Evolutionary conservation across 2,888 invertebrate species (phyloP), one percentile per base, ranked within the genome.

Genomic region (Ceratothoa steindachneri): DNA sequence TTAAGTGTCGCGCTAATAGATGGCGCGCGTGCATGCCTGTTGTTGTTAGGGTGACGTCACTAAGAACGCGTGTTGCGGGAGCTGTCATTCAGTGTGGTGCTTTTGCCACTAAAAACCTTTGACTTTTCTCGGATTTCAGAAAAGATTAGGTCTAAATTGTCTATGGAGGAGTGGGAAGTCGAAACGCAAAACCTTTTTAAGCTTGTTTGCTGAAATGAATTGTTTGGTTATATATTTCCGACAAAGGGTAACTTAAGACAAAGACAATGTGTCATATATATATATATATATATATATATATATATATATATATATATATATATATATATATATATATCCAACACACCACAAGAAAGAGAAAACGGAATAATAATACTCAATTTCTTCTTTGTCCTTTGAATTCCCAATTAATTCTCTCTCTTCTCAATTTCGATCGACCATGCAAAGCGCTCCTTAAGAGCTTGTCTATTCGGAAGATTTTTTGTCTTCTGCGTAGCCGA

Each of bases 281-380:
- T 41, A 41, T 41, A 41, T 41, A 41, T 41, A 41, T 41, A 41
- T 41, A 41, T 41, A 60, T 60, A 60, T 60, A 60, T 60, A 60
- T 60, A 60, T 60, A 55, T 60, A 60, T 60, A 51, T 60, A 60
- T 60, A 60, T 60, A 4, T 4, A 4, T 60, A 60, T 60, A 60
- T 55, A 60, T 60, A 60, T 60, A 60, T 60, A 60, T 60, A 60
- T 60, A 24, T 60, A 60, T 60, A 60, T 60, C n/a, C n/a, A n/a
- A n/a, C n/a, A n/a, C n/a, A n/a, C n/a, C n/a, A n/a, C n/a, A n/a
- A n/a, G n/a, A n/a, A n/a, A n/a, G n/a, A n/a, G n/a, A n/a, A n/a
- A n/a, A n/a, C n/a, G n/a, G n/a, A n/a, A n/a, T n/a, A n/a, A n/a
- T n/a, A n/a, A n/a, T n/a, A n/a, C n/a, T n/a, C n/a, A n/a, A n/a